phyloP scores from a whole-genome alignment of 2,888 invertebrate species.

The Philereme vetulata region DNA sequence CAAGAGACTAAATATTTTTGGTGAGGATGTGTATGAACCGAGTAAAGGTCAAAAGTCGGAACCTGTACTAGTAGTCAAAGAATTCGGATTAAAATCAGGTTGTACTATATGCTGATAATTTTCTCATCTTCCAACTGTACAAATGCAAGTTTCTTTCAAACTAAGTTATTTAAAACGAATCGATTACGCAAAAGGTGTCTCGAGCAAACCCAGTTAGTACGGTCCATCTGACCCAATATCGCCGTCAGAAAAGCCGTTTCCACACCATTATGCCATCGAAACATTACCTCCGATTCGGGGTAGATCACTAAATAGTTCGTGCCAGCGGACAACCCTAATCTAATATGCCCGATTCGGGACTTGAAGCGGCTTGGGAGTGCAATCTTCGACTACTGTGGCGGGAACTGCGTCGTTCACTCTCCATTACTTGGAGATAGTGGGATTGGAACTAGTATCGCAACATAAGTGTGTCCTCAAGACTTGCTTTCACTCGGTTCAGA shows the following conservation, averaged over 20 bases:
- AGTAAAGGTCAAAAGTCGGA: too few relatives aligned
- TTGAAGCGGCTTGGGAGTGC: constrained; percentile 50
- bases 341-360: constrained; percentile 65
- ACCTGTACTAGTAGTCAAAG: too few relatives aligned
- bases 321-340: constrained; percentile 67
- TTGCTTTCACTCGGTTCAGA: not conserved
- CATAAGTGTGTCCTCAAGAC: not conserved
- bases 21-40: too few relatives aligned
- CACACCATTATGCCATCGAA: constrained; percentile 39
- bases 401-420: constrained; percentile 51
- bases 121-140: not conserved
- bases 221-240: constrained; percentile 4
- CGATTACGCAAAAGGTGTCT: constrained; percentile 6
- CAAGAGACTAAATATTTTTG: not conserved
- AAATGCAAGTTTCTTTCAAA: not conserved
- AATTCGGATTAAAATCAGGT: too few relatives aligned
- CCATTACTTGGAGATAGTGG: constrained; percentile 48
- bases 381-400: constrained; percentile 61
- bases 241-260: constrained; percentile 38
- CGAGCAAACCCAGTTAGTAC: constrained; percentile 1
- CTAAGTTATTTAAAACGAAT: not conserved
- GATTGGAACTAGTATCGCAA: constrained; percentile 39
- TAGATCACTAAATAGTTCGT: constrained; percentile 66
- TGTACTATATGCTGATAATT: not conserved
- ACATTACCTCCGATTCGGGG: constrained; percentile 52